Evolutionary conservation across 2,797 vertebrate genomes (phyloP).

Genomic region (Anas georgica): DNA sequence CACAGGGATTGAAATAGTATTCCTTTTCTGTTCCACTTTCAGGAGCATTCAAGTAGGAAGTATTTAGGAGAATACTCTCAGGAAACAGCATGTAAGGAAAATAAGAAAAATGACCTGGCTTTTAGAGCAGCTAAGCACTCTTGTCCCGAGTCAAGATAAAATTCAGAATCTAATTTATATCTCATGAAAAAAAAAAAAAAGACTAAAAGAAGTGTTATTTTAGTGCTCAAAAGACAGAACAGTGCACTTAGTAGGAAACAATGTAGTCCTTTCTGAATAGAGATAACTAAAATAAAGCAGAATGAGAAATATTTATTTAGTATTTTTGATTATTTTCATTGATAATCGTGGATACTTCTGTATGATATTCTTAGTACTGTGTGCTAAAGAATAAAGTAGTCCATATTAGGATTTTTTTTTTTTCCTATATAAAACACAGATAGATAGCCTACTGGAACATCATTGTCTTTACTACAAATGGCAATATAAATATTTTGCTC

Average conservation of each 20-base stretch:
- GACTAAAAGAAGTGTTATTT: not conserved
- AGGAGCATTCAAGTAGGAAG: not conserved
- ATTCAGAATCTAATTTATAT: not conserved
- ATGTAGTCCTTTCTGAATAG: not conserved
- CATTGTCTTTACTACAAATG: not conserved
- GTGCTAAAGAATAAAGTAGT: not conserved
- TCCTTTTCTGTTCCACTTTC: not conserved
- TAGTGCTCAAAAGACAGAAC: not conserved
- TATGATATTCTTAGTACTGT: not conserved
- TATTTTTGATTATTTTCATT: not conserved
- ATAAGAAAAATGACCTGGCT: not conserved
- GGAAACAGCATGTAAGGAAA: not conserved
- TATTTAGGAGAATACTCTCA: not conserved
- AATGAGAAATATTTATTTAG: not conserved
- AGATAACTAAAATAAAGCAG: not conserved
- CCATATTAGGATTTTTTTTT: not conserved
- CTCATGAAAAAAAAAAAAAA: not conserved
- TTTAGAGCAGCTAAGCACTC: not conserved
- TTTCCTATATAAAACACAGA: not conserved
- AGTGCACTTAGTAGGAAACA: not conserved
- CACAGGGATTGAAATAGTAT: not conserved
- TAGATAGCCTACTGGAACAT: not conserved
- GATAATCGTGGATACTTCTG: not conserved
- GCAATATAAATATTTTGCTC: not conserved
- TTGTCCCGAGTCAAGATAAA: not conserved